A percentile compares a stretch with the other conserved stretches of the same genome.
Evolutionary conservation across 2,888 invertebrate genomes (phyloP).

Genomic region (Bibio marci): DNA sequence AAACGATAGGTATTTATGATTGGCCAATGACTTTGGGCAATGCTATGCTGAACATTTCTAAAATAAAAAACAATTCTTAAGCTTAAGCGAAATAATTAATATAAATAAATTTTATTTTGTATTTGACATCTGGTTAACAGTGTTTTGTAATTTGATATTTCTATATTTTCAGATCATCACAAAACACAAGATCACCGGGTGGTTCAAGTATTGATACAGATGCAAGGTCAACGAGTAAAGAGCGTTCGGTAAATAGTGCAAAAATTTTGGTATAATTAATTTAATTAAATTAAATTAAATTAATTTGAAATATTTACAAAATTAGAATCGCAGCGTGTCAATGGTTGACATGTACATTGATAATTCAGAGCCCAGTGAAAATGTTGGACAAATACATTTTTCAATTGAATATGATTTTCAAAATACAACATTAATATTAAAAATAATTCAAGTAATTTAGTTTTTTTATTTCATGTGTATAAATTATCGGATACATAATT

Average conservation of each 20-base stretch:
- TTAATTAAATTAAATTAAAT: background rate
- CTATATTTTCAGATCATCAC: conserved; percentile 18
- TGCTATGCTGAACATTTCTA: too few relatives aligned
- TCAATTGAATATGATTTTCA: conserved; percentile 88
- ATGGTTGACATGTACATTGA: conserved; percentile 92
- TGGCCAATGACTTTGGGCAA: too few relatives aligned
- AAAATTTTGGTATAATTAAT: conserved; percentile 1
- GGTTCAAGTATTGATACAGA: conserved; percentile 35
- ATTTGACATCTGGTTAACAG: too few relatives aligned
- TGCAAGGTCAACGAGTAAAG: conserved; percentile 15
- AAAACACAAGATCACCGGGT: conserved; percentile 59
- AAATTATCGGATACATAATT: too few relatives aligned
- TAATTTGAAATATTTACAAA: background rate
- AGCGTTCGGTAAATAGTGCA: conserved; percentile 13
- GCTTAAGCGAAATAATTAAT: too few relatives aligned
- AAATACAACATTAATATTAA: conserved; percentile 75
- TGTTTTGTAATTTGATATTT: background rate
- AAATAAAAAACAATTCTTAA: too few relatives aligned
- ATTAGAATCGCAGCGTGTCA: conserved; percentile 77
- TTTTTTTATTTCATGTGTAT: too few relatives aligned
- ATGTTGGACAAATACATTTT: conserved; percentile 88
- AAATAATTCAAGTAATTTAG: conserved; percentile 63
- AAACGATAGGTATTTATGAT: background rate
- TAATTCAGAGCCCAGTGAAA: conserved; percentile 81
- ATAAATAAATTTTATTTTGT: too few relatives aligned